Evolutionary conservation across 2,797 vertebrate genomes (phyloP).

Genomic region (Sebastes hubbsi): DNA sequence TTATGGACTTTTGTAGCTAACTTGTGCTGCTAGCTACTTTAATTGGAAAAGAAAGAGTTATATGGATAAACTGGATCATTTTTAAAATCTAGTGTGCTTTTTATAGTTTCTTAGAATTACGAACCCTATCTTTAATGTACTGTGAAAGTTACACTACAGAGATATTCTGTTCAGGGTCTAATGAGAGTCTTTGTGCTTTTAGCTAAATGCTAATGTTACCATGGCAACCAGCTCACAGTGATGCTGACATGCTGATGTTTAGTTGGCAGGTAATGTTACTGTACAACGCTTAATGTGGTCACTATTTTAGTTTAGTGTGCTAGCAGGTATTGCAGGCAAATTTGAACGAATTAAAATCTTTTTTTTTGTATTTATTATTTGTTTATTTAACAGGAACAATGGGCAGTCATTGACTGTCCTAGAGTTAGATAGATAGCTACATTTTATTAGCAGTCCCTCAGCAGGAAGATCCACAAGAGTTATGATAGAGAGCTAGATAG

Average conservation of each 20-base stretch:
- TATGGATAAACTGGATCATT: too few relatives aligned
- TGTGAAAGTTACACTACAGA: background rate
- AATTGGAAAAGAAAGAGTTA: too few relatives aligned
- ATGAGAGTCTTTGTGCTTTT: background rate
- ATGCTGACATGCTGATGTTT: background rate
- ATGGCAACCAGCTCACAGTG: background rate
- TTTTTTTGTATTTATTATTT: too few relatives aligned
- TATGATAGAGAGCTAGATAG: background rate
- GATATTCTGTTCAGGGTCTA: background rate
- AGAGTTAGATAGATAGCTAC: background rate
- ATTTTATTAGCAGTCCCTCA: background rate
- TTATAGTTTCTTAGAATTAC: too few relatives aligned
- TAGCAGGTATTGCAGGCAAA: too few relatives aligned
- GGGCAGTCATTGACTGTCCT: background rate
- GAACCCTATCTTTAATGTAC: accelerated
- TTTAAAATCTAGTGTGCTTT: too few relatives aligned
- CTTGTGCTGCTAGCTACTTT: too few relatives aligned
- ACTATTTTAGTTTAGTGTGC: background rate
- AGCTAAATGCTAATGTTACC: background rate
- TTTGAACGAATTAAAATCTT: too few relatives aligned
- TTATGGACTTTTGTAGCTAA: too few relatives aligned
- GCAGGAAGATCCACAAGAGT: background rate
- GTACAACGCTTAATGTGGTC: background rate
- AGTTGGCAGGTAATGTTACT: background rate
- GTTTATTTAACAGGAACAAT: too few relatives aligned